phyloP scores from a whole-genome alignment of 2,113 vertebrate genomes.

The Microtus oregoni region DNA sequence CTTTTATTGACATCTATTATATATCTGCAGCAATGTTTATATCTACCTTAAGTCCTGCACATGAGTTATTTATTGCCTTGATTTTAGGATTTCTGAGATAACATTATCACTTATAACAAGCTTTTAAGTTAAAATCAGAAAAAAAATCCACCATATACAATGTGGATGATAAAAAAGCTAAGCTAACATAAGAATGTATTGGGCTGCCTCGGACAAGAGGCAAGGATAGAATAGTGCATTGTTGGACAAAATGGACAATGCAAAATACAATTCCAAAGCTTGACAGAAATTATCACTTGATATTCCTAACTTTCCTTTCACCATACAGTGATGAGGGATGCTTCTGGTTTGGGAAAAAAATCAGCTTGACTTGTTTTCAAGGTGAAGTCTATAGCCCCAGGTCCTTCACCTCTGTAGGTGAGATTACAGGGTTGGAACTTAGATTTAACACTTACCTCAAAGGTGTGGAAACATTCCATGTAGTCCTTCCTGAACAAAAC shows the following conservation, averaged over 20 bases:
- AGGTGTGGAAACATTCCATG: conserved; percentile 80
- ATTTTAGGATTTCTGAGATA: conserved; percentile 44
- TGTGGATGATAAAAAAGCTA: not conserved
- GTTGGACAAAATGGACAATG: not conserved
- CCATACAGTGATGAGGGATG: not conserved
- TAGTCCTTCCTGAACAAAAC: conserved; percentile 78
- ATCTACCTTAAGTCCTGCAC: not conserved
- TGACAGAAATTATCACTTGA: not conserved
- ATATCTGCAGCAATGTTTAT: not conserved
- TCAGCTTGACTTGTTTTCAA: not conserved
- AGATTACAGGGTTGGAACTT: conserved; percentile 72
- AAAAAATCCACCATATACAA: not conserved
- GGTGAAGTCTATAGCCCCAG: not conserved
- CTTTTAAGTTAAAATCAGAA: not conserved
- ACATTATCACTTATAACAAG: not conserved
- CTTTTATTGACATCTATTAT: not conserved
- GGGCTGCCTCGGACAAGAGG: not conserved
- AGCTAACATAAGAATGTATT: not conserved
- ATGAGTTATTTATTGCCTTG: not conserved
- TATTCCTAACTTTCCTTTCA: not conserved
- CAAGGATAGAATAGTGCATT: not conserved
- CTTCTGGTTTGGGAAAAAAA: not conserved
- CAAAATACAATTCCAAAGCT: not conserved
- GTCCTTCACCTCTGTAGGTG: conserved; percentile 10
- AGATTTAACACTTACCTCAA: conserved; percentile 75